Evolutionary conservation across 2,888 invertebrate genomes (phyloP), one percentile per base, ranked within the genome.

Genomic region (Geophilus truncorum): DNA sequence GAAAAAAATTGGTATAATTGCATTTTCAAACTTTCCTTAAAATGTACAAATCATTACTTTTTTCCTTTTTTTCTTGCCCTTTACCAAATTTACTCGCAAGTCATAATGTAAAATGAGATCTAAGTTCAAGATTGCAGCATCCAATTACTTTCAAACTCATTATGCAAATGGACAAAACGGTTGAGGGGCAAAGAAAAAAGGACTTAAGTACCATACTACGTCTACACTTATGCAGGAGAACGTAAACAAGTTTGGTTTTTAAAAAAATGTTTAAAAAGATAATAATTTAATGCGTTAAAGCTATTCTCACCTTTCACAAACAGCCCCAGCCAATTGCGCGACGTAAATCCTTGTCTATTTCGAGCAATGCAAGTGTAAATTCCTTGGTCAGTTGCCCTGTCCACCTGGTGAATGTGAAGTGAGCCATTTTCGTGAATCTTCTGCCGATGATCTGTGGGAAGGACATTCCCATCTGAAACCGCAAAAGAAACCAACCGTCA

Each of bases 401-500:
- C 79, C 23, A 79, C 36, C 23, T 28, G 28, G 79, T 79, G 30
- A n/a, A 79, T 79, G 18, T 28, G 28, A 12, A 79, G 79, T 15
- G 79, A 62, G 0, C 79, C 79, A 25, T 79, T 79, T 62, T 79
- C 79, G n/a, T 57, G 57, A 15, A 79, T 30, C 79, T 79, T 79
- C 62, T 79, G 79, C 3, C 79, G 45, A 57, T 79, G 79, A 57
- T 79, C 79, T 7, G 62, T 57, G 32, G 79, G 79, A 10, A 79
- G 32, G n/a, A 79, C 57, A 62, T 79, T 79, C 32, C 79, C 79
- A 57, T 79, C 79, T 79, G 62, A 23, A 78, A 77, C 34, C 34
- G 9, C 70, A 70, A 51, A 32, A 70, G 70, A 70, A 70, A 70
- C 70, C 70, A 25, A 70, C 23, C 25, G 3, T 2, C 70, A 70